Evolutionary conservation across 1,140 invertebrate genomes (phyloP), one percentile per base, ranked within the genome.

Genomic region (Macrotrachela quadricornifera): DNA sequence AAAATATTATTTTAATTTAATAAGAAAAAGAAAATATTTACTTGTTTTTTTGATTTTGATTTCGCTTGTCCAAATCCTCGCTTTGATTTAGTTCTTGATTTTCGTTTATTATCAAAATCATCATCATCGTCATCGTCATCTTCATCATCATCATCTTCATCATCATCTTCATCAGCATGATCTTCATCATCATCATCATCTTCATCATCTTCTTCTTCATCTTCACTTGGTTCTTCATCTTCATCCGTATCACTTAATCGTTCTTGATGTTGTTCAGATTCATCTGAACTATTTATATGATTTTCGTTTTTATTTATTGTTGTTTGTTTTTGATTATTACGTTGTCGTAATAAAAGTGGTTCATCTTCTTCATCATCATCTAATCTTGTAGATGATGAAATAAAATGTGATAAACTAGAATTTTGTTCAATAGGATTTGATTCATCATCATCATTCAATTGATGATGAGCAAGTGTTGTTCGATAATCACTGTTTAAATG

Each of bases 171-270:
- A 4, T 30, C 21, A 30, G 2, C 21, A 8, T 55, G 49, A 9
- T 45, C 41, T 36, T 45, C 43, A 30, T 30, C 21, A 4, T 30
- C 21, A 2, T 30, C 21, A 4, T 30, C 21, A 4, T 30, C 21
- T 30, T 30, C 21, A 4, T 30, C 21, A 2, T 30, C 21, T 2
- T 30, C 21, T 2, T 30, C 21, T 4, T 30, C 21, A 30, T 30
- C 21, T 30, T 30, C 21, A 30, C 21, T 30, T 30, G 21, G 21
- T 8, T 57, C 57, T 4, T 56, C 57, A 13, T 59, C 58, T 4
- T 52, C 59, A 10, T 59, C 61, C 18, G 59, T 53, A 30, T 49
- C 56, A 16, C 47, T 55, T 54, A 47, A 60, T 40, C 57, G 55
- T 45, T 53, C 58, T 44, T 55, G 56, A 36, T 47, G 54, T 43